phyloP scores from a whole-genome alignment of 2,888 invertebrate species.

The Tipula lateralis region DNA sequence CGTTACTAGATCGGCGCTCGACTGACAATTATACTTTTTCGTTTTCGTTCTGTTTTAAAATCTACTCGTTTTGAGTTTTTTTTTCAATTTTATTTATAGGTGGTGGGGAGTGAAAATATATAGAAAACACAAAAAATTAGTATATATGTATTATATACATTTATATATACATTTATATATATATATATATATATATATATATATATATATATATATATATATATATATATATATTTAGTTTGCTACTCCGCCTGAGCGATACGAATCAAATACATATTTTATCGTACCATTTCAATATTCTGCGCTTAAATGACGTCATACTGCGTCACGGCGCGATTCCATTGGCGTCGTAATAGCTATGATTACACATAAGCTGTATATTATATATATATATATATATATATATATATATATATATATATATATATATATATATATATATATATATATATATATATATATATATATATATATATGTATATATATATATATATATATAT shows the following conservation, averaged over 20 bases:
- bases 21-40: constrained; percentile 40
- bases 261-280: constrained; percentile 25
- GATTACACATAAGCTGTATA: too few relatives aligned
- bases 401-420: constrained; percentile 5
- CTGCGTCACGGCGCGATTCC: constrained; percentile 40
- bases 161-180: too few relatives aligned
- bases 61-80: constrained; percentile 11
- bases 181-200: too few relatives aligned
- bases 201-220: too few relatives aligned
- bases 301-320: constrained; percentile 41
- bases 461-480: background rate
- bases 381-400: constrained; percentile 2
- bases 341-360: constrained; percentile 34
- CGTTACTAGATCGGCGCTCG: constrained; percentile 49
- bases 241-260: constrained; percentile 9
- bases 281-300: constrained; percentile 29
- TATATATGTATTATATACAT: background rate
- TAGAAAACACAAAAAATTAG: background rate
- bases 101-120: constrained; percentile 27
- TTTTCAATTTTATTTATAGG: background rate
- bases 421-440: constrained; percentile 5
- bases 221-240: background rate
- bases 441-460: constrained; percentile 5
- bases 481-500: constrained; percentile 5
- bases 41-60: constrained; percentile 26